Evolutionary conservation across 2,888 invertebrate species (phyloP).

Genomic region (Microchrysa polita): DNA sequence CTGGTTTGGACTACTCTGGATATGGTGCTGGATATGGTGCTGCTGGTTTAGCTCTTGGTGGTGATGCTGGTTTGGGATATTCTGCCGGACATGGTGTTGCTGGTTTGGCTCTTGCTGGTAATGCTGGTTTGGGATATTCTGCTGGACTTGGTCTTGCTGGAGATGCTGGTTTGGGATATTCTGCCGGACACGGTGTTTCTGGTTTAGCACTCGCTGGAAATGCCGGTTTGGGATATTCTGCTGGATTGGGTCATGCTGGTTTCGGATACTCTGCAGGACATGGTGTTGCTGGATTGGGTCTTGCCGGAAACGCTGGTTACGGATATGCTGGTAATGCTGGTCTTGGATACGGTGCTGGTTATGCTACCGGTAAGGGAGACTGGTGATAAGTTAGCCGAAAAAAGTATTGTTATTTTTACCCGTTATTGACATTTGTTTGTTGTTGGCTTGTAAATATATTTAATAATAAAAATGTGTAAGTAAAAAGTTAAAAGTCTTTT

Average conservation of each 20-base stretch:
- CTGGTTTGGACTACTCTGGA: constrained; percentile 16
- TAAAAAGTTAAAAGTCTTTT: too few species aligned
- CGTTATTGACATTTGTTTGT: too few species aligned
- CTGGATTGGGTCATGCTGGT: constrained; percentile 12
- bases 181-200: neutral
- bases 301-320: constrained; percentile 12
- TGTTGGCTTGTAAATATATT: too few species aligned
- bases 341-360: too few species aligned
- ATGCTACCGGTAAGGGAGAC: constrained; percentile 17
- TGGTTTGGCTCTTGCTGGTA: constrained; percentile 7
- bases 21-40: neutral
- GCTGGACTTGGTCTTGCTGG: too few species aligned
- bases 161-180: neutral
- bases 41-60: constrained; percentile 9
- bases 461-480: too few species aligned
- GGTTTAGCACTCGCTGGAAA: constrained; percentile 6
- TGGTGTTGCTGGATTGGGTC: constrained; percentile 4
- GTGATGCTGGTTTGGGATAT: constrained; percentile 20
- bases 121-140: constrained; percentile 18
- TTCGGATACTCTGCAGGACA: neutral
- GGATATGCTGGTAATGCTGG: constrained; percentile 21
- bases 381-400: constrained; percentile 8
- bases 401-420: too few species aligned
- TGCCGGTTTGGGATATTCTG: constrained; percentile 18
- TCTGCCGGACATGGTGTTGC: constrained; percentile 10